Percentiles rank a stretch among this genome's conserved stretches.
Evolutionary conservation across 2,113 vertebrate species (phyloP).

Genomic region (Seriola dumerili): DNA sequence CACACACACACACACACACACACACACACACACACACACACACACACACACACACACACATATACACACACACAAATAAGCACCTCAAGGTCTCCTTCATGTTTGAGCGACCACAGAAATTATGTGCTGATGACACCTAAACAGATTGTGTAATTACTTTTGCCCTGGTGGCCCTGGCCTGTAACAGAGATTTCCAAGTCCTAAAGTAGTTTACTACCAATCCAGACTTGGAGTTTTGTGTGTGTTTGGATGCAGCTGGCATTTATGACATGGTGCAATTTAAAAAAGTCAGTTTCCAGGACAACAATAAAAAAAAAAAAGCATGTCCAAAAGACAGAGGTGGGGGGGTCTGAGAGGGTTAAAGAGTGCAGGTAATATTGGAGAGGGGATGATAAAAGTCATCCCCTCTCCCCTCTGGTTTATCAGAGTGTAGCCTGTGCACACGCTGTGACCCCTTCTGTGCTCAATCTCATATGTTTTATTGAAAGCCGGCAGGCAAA

Average conservation of each 20-base stretch:
- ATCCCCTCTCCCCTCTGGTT: background rate
- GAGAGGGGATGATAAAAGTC: background rate
- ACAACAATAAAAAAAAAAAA: background rate
- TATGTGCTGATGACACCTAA: constrained; percentile 78
- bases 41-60: background rate
- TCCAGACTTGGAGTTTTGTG: constrained; percentile 32
- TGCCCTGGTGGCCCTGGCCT: constrained; percentile 71
- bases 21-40: constrained; percentile 3
- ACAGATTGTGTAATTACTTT: constrained; percentile 82
- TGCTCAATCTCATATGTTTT: constrained; percentile 21
- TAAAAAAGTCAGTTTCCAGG: background rate
- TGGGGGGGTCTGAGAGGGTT: background rate
- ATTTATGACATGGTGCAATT: constrained; percentile 24
- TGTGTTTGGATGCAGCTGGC: background rate
- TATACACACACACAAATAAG: constrained; percentile 23
- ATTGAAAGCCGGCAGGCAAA: constrained; percentile 18
- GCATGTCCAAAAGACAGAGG: background rate
- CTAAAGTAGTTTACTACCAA: constrained; percentile 45
- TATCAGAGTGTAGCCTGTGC: background rate
- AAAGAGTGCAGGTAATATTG: background rate
- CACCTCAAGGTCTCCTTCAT: constrained; percentile 83
- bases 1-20: constrained; percentile 29
- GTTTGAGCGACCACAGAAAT: constrained; percentile 75
- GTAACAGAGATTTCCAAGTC: constrained; percentile 56
- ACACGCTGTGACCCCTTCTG: constrained; percentile 3